Evolutionary conservation across 2,797 vertebrate species (phyloP).

Genomic region (Orientallactaga sibirica): DNA sequence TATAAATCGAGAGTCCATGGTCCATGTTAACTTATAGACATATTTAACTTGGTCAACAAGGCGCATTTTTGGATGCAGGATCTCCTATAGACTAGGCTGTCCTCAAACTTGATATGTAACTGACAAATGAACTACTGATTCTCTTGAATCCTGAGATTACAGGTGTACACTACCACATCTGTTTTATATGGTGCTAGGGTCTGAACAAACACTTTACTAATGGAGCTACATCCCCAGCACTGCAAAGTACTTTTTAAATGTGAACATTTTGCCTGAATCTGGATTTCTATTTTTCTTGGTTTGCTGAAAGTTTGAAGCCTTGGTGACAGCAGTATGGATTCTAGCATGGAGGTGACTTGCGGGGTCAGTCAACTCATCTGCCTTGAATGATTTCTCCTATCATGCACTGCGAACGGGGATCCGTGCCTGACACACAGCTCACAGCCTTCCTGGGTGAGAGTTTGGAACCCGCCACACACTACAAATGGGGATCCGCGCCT

Average conservation of each 20-base stretch:
- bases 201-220: background rate
- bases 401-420: background rate
- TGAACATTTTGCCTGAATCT: background rate
- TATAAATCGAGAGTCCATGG: background rate
- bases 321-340: background rate
- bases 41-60: background rate
- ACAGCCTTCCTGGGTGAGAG: background rate
- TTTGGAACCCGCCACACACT: background rate
- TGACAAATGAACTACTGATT: too few species aligned
- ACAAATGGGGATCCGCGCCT: background rate
- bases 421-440: background rate
- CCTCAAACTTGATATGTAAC: too few species aligned
- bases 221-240: background rate
- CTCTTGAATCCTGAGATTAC: too few species aligned
- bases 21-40: background rate
- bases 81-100: too few species aligned
- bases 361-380: background rate
- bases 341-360: background rate
- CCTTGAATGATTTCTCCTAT: background rate
- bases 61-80: too few species aligned
- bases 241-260: background rate
- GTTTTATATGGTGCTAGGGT: background rate
- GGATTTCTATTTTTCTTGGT: background rate
- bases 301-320: conserved; percentile 3
- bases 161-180: too few species aligned